Conservation (phyloP, 2,888 invertebrate species). For the Agonopterix heracliana region DNA sequence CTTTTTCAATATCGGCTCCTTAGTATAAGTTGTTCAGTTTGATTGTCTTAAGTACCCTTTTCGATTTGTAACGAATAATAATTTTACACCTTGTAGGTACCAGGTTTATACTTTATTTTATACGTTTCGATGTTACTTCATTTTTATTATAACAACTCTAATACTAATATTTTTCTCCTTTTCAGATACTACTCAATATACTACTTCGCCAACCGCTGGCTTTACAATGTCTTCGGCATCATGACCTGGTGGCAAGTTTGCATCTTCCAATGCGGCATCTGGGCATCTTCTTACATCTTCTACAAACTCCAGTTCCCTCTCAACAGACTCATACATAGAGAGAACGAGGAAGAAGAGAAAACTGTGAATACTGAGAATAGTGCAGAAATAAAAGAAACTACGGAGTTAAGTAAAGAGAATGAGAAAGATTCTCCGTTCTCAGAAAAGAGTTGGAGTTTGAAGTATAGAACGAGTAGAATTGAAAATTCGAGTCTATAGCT, state of each 20-base stretch:
- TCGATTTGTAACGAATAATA: too few species aligned
- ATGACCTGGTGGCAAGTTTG: constrained; percentile 72
- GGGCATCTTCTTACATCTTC: constrained; percentile 46
- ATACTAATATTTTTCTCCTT: constrained; percentile 9
- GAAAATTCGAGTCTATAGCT: constrained; percentile 50
- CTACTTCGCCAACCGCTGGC: constrained; percentile 61
- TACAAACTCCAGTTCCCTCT: constrained; percentile 56
- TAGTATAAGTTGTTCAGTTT: too few species aligned
- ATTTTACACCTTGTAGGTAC: too few species aligned
- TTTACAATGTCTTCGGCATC: constrained; percentile 69
- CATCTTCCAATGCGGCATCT: constrained; percentile 50
- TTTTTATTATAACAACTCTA: not conserved
- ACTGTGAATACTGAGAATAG: constrained; percentile 8
- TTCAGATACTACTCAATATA: constrained; percentile 64
- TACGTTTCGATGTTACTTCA: too few species aligned
- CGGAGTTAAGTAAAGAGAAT: constrained; percentile 1
- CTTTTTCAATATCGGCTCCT: too few species aligned
- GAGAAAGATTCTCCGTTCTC: constrained; percentile 15
- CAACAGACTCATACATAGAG: constrained; percentile 51
- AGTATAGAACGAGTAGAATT: constrained; percentile 31
- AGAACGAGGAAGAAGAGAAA: constrained; percentile 7
- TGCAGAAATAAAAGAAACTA: constrained; percentile 6
- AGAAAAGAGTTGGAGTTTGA: constrained; percentile 36
- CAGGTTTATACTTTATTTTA: too few species aligned
- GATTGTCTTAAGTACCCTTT: too few species aligned